Base-by-base conservation (phyloP, 1,140 invertebrate species). In the Charaxes varanes region DNA sequence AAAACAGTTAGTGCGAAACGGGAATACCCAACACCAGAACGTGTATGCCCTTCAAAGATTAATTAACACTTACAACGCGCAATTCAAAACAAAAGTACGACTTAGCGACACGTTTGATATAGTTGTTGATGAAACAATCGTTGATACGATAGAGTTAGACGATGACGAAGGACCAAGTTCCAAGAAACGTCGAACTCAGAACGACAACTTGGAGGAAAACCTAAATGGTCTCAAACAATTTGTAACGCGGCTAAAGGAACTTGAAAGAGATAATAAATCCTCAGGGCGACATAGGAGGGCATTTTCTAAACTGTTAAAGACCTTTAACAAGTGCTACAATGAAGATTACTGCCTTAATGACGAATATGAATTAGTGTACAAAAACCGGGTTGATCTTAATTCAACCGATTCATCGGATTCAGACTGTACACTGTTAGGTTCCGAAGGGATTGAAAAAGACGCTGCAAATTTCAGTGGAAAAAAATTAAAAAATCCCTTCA, bases 401-500 rank as follows among this genome's bases (percentile, higher is more conserved):
- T 38, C 53, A 13, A 51, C 54, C 5, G 60, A 60, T 8, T 41
- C 51, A 11, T 53, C 54, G n/a, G 62, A 60, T 32, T 73, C 72
- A 3, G 72, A 72, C 42, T 63, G 60, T 16, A 65, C n/a, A n/a
- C n/a, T n/a, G 70, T 28, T 48, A 46, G 26, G 23, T 60, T 30
- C 18, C 58, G 40, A 34, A 2, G 4, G 16, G 13, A 6, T 30
- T 12, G 35, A 18, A 13, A 57, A 66, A 18, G 52, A 58, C 19
- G 21, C 7, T 17, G 8, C 43, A 40, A 35, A 41, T 40, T 10
- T 15, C 3, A 56, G 42, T 16, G 33, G 59, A 14, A 79, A 69
- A 40, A 72, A 71, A 32, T 34, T 82, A 18, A 64, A 53, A 31
- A 82, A 82, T 52, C 74, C 78, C 0, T 82, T 78, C 36, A 71